Conservation (phyloP, 2,797 vertebrate species). For the Buceros bicornis region DNA sequence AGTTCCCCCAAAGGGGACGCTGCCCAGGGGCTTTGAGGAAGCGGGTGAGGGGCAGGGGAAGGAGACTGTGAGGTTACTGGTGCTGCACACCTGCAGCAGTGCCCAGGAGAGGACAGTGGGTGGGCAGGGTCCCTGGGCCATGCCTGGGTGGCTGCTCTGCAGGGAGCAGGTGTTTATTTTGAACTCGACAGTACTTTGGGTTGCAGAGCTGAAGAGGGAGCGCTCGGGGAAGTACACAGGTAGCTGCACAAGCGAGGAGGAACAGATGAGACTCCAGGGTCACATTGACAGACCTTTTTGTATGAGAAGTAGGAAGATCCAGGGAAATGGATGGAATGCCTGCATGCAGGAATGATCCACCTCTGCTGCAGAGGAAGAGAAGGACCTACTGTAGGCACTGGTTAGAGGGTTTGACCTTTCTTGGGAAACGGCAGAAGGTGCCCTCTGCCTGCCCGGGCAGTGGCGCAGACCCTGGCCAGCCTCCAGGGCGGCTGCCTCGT, state of each 20-base stretch:
- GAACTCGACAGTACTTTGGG: background rate
- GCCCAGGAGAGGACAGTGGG: background rate
- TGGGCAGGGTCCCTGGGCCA: background rate
- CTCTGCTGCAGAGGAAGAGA: background rate
- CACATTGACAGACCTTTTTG: background rate
- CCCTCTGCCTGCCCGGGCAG: background rate
- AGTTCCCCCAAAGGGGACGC: conserved; percentile 7
- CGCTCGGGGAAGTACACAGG: background rate
- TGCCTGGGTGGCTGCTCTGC: background rate
- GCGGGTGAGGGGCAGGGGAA: background rate
- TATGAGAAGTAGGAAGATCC: background rate
- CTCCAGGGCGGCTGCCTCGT: background rate
- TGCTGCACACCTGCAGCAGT: background rate
- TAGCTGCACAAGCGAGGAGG: background rate
- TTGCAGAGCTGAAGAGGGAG: background rate
- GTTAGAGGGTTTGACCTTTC: background rate
- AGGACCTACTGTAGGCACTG: background rate
- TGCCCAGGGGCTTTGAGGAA: conserved; percentile 28
- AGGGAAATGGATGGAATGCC: background rate
- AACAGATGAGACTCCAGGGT: background rate
- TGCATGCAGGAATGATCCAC: background rate
- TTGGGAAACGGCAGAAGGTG: background rate
- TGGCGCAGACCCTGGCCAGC: background rate
- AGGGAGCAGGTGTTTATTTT: background rate
- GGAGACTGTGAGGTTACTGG: background rate